Base-by-base conservation (phyloP, 1,140 invertebrate species). In the Eulimnadia texana region DNA sequence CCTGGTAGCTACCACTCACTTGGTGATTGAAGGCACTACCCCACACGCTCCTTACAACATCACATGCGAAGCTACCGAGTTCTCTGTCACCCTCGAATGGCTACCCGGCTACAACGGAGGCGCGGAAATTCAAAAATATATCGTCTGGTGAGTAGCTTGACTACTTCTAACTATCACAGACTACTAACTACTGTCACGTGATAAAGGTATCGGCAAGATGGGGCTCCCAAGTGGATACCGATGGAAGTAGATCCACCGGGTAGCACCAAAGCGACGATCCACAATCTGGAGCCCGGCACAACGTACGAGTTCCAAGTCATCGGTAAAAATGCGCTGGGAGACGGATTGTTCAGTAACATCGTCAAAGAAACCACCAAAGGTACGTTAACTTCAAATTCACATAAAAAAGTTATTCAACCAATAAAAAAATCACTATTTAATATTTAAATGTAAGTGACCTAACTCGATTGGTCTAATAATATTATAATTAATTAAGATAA, bases 261-360 rank as follows among this genome's bases (percentile, higher is more conserved):
- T 61, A 88, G 85, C 67, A 95, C 89, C 1, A 79, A 83, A 72
- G 87, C 94, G 58, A 93, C 90, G 61, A 88, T 98, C 70, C 93
- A 93, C 72, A 84, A 86, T 55, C 77, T 98, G 55, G 83, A 84
- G 64, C 90, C 91, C 2, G 88, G 89, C 57, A 93, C 90, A 3
- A 83, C 85, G 24, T 97, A 98, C 75, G 92, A 98, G 73, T 97
- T 98, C 76, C 90, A 94, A 78, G 91, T 98, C 51, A 83, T 95
- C 65, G 91, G 93, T 29, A 89, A 92, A 69, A 98, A 97, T 72
- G 83, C 85, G 2, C 79, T 94, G 28, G 93, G 93, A 51, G 90
- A 95, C 70, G 93, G 93, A 59, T 89, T 94, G 83, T 86, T 90
- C 79, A 96, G 92, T 75, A 88, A 93, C 73, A 82, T 90, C 47